phyloP scores from a whole-genome alignment of 2,113 vertebrate species.

The Pomatostomus ruficeps region DNA sequence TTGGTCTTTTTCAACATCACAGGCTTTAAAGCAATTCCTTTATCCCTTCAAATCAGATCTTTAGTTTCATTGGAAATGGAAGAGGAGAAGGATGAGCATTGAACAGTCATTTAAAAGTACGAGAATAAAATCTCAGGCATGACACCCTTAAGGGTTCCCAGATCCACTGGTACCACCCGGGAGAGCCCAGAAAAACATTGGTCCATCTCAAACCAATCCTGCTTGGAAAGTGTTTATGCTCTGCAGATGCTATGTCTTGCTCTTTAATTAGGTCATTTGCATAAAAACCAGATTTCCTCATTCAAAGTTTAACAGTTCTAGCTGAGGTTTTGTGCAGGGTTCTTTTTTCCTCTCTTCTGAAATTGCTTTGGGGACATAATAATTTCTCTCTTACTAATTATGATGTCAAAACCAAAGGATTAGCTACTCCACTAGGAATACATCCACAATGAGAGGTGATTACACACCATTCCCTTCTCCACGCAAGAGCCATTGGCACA shows the following conservation, averaged over 20 bases:
- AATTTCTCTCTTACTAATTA: neutral
- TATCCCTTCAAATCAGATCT: neutral
- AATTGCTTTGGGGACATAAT: neutral
- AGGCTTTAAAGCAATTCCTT: neutral
- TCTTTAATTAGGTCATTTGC: neutral
- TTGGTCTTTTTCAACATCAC: neutral
- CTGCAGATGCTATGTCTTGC: neutral
- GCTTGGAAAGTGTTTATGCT: neutral
- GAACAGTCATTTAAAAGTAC: neutral
- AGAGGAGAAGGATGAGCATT: neutral
- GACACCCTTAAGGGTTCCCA: neutral
- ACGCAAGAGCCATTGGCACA: neutral
- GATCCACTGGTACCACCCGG: accelerated
- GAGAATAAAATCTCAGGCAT: neutral
- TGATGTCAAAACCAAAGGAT: neutral
- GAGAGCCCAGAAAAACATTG: neutral
- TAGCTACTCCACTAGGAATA: neutral
- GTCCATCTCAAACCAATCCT: neutral
- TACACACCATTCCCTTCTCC: neutral
- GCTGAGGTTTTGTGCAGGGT: neutral
- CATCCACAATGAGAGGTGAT: neutral
- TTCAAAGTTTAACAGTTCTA: neutral
- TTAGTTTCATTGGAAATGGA: neutral
- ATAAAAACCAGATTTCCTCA: neutral
- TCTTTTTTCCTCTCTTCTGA: neutral